Evolutionary conservation across 2,113 vertebrate genomes (phyloP), one percentile per base, ranked within the genome.

Genomic region (Holacanthus passer): DNA sequence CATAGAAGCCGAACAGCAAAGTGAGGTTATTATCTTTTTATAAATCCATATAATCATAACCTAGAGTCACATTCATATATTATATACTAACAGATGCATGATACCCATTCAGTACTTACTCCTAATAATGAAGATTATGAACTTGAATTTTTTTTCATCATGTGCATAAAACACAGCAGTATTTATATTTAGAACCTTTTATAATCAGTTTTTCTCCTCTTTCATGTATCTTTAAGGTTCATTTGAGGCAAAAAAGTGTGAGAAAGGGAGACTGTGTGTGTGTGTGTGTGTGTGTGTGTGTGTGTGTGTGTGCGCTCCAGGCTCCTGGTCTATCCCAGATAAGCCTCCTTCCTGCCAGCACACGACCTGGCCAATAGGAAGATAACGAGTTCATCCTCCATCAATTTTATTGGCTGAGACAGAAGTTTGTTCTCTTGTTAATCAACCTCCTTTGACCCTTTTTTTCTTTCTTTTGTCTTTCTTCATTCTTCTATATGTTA

Each of bases 301-400:
- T 29, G 39, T 22, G 60, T 9, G 27, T 39, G 62, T 17, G 37
- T 24, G 19, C 0, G 27, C 35, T 29, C n/a, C 11, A 4, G n/a
- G 39, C 47, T 64, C 32, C 73, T 60, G 43, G 22, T 87, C 65
- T 50, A 13, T 72, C 45, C 68, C 45, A 62, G 85, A 86, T 87
- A 86, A 87, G 87, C 70, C 60, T 77, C 47, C 64, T 73, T 65
- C 53, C 73, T 86, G 70, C 73, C 60, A 73, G 69, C 82, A 27
- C 65, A 59, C 64, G 59, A 80, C 64, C 56, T 6, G 82, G 77
- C 89, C 77, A 83, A 69, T 52, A 17, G 32, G 39, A 55, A 55
- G 83, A 87, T 88, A 83, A 91, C 39, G 2, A 82, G 50, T 80
- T 68, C 53, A 59, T 32, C 77, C 58, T 85, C 66, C 72, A 69